These are phyloP conservation scores for Pteronura brasiliensis DNA, from an alignment of 2,113 vertebrate species.

Conservation along the genomic window DNA sequence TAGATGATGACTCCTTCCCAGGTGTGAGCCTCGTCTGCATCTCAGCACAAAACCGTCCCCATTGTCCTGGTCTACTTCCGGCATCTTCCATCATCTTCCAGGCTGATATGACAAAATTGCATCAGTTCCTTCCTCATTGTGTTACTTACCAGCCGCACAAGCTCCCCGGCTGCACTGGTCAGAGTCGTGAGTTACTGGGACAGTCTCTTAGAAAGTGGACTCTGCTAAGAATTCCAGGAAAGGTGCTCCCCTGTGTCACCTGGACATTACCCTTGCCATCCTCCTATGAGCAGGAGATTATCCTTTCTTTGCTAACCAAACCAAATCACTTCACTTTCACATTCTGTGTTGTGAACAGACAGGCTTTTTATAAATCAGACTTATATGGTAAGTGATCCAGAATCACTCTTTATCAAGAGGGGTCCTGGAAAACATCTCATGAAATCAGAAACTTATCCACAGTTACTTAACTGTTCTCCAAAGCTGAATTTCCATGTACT, in stretches of 20 bases:
- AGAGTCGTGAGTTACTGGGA: neutral
- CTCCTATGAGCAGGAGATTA: neutral
- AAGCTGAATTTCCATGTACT: neutral
- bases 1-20: neutral
- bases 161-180: neutral
- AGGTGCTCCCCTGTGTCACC: neutral
- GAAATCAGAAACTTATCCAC: neutral
- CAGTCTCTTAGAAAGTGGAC: neutral
- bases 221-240: neutral
- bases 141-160: neutral
- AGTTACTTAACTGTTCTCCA: neutral
- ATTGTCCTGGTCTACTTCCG: neutral
- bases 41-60: neutral
- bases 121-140: neutral
- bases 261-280: neutral
- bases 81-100: neutral
- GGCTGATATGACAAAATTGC: neutral
- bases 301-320: neutral
- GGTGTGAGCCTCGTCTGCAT: neutral
- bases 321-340: neutral
- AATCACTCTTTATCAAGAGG: neutral
- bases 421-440: neutral
- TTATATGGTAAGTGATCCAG: neutral
- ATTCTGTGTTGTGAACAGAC: slow-evolving; percentile 9
- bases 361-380: slow-evolving; percentile 2